Base-by-base conservation (phyloP, 2,888 invertebrate species). In the Cheilosia variabilis region DNA sequence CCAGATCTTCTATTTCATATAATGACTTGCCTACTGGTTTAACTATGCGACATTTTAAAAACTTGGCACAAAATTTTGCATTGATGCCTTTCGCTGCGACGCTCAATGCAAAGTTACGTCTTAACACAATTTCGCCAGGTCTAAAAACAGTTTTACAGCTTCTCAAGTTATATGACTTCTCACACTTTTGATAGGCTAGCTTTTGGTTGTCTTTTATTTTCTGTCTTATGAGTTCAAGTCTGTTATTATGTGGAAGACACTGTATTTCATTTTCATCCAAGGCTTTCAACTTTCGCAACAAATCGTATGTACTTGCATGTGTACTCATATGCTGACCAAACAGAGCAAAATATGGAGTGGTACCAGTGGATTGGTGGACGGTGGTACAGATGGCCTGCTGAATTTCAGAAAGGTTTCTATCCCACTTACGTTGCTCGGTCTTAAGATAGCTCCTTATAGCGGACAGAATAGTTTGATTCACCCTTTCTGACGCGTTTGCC, bases 131-230 rank as follows among this genome's bases (percentile, higher is more conserved):
- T 10, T 50, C 19, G 2, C 50, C 22, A 19, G 50, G 19, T 3
- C 9, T 9, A 50, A 50, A 50, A 7, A 2, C 19, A 13, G 4
- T 34, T 6, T 31, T 19, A 1, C 15, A 13, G 9, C 50, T 34
- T 13, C 63, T 13, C 4, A 63, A 19, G 15, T 63, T 63, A 13
- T 65, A 65, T 3, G 63, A 50, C 4, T 65, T 65, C 34, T 34
- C 22, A 15, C 15, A 19, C 13, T 34, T 65, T 1, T 5, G 4
- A 3, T 34, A 13, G 1, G 50, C 31, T 19, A 43, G 34, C 31
- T 31, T 31, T 9, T 9, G 31, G 2, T 31, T 31, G 31, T 31
- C 2, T 31, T 31, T 31, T 5, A 9, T 2, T 31, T 31, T 31
- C 9, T 31, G 7, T 7, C 31, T 6, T 31, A 31, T 31, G 5